Evolutionary conservation across 2,113 vertebrate species (phyloP), one percentile per base, ranked within the genome.

Genomic region (Notarius lentiginosus): DNA sequence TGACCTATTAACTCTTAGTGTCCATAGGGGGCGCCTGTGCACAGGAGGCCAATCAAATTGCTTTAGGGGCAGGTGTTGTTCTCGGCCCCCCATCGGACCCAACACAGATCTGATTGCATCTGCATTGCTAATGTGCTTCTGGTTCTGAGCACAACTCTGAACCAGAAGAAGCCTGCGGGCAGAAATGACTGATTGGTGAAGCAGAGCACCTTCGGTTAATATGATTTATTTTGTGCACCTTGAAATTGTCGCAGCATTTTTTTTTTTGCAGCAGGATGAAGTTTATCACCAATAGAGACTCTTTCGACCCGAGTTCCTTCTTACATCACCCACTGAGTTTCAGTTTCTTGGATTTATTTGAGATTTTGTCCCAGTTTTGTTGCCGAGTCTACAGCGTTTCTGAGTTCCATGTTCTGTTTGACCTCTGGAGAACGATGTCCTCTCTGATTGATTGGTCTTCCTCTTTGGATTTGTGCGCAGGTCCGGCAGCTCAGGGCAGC

Each of bases 401-500:
- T 1, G 51, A 47, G 47, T 61, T 27, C 7, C 2, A 18, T 30
- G 6, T 41, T 72, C 34, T 47, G 20, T 58, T 41, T 14, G 12
- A 65, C 20, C 47, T 65, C 27, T n/a, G 17, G 5, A 58, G 1
- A 34, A 20, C 49, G 5, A 22, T 15, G 47, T 49, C 5, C 10
- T 80, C 0, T 68, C 84, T 85, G 84, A 82, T 65, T 4, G 11
- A 56, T 20, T 82, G 76, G 47, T 83, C 27, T 82, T 85, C 9
- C 34, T 56, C 5, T 53, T 55, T 24, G 30, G 11, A 66, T 66
- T 51, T 56, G 79, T 83, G 58, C 55, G 53, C 88, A 87, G 96
- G 95, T 92, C 90, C 94, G 5, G 91, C 96, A 83, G 92, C 95
- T 70, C 89, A 94, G 90, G 93, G 94, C 94, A 97, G 96, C 92